Evolutionary conservation across 64 coral and sea anemone genomes (phyloP), one percentile per base, ranked within the genome.

Genomic region (Montipora capricornis): DNA sequence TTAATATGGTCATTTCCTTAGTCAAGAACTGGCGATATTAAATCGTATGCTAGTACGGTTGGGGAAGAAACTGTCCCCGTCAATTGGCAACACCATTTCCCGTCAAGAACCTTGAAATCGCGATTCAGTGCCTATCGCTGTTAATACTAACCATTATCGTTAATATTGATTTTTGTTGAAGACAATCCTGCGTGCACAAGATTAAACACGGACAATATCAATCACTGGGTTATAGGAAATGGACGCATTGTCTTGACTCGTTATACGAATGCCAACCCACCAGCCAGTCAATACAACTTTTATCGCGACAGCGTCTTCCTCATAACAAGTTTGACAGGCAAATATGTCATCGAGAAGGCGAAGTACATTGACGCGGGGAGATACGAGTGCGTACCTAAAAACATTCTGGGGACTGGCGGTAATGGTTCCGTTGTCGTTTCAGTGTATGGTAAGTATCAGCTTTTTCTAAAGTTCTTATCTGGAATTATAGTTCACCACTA

Each of bases 211-310:
- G 84, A 95, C 48, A 89, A 79, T 49, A 6, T 53, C 47, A 97
- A 97, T 68, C 44, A 74, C 16, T 13, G 89, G 46, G 93, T 95
- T 47, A 7, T 73, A 74, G 96, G 96, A 5, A 97, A 97, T 75
- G 84, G 77, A 1, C 85, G 53, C 58, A 70, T 85, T 77, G 49
- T 71, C 8, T 20, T 97, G 60, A 89, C 66, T 19, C 95, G 96
- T 49, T 67, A 76, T 48, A 77, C 96, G 2, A 78, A 94, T 47
- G 96, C 96, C 0, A 92, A 97, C 22, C 96, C 96, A 5, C 93
- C 84, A 19, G 89, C 67, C 3, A 81, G 88, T 61, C 93, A 75
- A 49, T 91, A 97, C 37, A 67, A 49, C 17, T 97, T 95, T 75
- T 97, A 92, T 77, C 89, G 61, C 46, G 73, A 92, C 44, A 84